These are phyloP conservation scores for Hoplias malabaricus DNA, from an alignment of 2,113 vertebrate species.

Conservation along the genomic window DNA sequence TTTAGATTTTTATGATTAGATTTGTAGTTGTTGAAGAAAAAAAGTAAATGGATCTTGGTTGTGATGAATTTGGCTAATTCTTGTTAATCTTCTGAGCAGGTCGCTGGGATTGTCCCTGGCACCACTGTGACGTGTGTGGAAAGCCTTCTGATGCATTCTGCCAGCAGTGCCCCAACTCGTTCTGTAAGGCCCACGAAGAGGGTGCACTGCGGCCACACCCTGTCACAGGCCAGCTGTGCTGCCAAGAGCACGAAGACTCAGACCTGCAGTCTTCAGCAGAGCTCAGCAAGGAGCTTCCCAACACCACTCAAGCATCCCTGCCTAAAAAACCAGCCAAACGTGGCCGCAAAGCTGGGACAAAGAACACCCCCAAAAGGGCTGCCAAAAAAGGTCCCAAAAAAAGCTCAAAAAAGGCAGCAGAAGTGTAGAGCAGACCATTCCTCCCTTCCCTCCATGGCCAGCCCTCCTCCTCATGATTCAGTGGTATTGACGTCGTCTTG, in stretches of 20 bases:
- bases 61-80: not conserved
- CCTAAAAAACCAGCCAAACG: constrained; percentile 31
- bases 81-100: constrained; percentile 69
- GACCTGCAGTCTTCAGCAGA: constrained; percentile 67
- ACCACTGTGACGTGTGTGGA: constrained; percentile 97
- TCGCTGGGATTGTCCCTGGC: constrained; percentile 98
- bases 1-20: not conserved
- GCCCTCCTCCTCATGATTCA: constrained; percentile 18
- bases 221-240: constrained; percentile 80
- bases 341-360: constrained; percentile 23
- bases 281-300: not conserved
- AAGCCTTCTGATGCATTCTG: constrained; percentile 90
- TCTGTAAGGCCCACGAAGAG: constrained; percentile 92
- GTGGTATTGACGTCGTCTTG: constrained; percentile 38
- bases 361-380: constrained; percentile 7
- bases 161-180: constrained; percentile 95
- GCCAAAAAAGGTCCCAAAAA: constrained; percentile 37
- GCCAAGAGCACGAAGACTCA: constrained; percentile 85
- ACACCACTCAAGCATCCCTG: not conserved
- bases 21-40: not conserved
- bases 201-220: constrained; percentile 76
- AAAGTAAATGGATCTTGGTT: not conserved
- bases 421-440: constrained; percentile 47
- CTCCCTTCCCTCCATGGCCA: constrained; percentile 50
- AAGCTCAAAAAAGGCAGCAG: constrained; percentile 49